Base-by-base conservation (phyloP, 2,797 vertebrate species). In the Brachyrhaphis roseni region DNA sequence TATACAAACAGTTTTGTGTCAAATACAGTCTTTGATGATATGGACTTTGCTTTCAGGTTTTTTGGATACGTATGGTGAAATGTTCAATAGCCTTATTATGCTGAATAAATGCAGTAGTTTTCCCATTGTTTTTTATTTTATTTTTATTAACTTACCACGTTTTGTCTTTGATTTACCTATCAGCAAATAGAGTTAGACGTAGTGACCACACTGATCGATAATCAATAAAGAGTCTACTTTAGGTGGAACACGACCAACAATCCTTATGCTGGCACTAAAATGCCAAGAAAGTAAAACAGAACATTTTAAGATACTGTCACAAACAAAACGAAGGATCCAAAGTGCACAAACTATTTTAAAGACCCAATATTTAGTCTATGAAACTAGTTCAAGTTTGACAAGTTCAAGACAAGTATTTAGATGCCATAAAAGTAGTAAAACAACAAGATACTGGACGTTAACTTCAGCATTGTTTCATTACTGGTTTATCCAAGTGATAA, bases 71-170 rank as follows among this genome's bases (percentile, higher is more conserved):
- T 39, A 11, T 39, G 59, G 6, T 3, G 5, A 70, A 70, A 12
- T 41, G 66, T 46, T 45, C 68, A 71, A 45, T 46, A 71, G 43
- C n/a, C 43, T 45, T 45, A 28, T 46, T 16, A n/a, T 13, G 26
- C 41, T n/a, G 13, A 71, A 71, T 71, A 45, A 72, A 72, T n/a
- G 68, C 43, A 28, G 68, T 46, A 45, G 26, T 72, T 72, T 46
- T 28, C 68, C 2, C 26, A 28, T 62, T 34, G 13, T 62, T 62
- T 31, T 62, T 31, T 59, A 28, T 59, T 31, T 59, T 59, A 28
- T 59, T 51, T 53, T 66, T 11, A 23, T 8, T 10, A 39, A 41
- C 3, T 39, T 11, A 2, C 7, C 16, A 55, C 3, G 5, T 26
- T 11, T 26, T 41, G 15, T 34, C 31, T 62, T 64, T 64, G 59